A percentile compares a stretch with the other conserved stretches of the same genome.
Evolutionary conservation across 2,888 invertebrate genomes (phyloP).

Genomic region (Tenthredo livida): DNA sequence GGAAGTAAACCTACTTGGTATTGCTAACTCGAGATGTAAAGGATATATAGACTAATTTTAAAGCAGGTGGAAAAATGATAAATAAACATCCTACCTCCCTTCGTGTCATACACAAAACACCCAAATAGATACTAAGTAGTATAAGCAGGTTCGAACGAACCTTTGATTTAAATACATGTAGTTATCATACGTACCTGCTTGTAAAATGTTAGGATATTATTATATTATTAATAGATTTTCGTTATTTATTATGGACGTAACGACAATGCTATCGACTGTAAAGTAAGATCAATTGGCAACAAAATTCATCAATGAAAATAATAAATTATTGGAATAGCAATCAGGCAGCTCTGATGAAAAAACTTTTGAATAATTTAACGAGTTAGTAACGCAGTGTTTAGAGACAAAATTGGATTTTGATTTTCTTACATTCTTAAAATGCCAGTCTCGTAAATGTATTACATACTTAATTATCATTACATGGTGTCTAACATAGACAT

Average conservation of each 20-base stretch:
- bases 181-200: slow-evolving; percentile 53
- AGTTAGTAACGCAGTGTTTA: not conserved
- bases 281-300: slow-evolving; percentile 1
- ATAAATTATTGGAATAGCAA: slow-evolving; percentile 18
- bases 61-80: slow-evolving; percentile 42
- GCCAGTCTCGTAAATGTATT: slow-evolving; percentile 13
- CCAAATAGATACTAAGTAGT: slow-evolving; percentile 50
- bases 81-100: slow-evolving; percentile 53
- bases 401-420: slow-evolving; percentile 2
- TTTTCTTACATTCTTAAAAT: slow-evolving; percentile 19
- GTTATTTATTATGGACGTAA: slow-evolving; percentile 47
- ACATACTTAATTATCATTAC: not conserved
- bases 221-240: slow-evolving; percentile 45
- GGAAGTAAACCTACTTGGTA: slow-evolving; percentile 33
- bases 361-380: not conserved
- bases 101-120: slow-evolving; percentile 52
- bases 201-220: slow-evolving; percentile 52
- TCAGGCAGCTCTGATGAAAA: not conserved
- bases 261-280: slow-evolving; percentile 33
- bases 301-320: not conserved
- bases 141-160: slow-evolving; percentile 46
- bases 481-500: slow-evolving; percentile 1
- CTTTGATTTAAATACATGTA: slow-evolving; percentile 51
- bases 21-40: slow-evolving; percentile 43
- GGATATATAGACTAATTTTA: slow-evolving; percentile 34